A percentile compares a stretch with the other conserved stretches of the same genome.
These are phyloP conservation scores for Drosophila emarginata DNA, from an alignment of 2,888 invertebrate species.

Conservation along the genomic window DNA sequence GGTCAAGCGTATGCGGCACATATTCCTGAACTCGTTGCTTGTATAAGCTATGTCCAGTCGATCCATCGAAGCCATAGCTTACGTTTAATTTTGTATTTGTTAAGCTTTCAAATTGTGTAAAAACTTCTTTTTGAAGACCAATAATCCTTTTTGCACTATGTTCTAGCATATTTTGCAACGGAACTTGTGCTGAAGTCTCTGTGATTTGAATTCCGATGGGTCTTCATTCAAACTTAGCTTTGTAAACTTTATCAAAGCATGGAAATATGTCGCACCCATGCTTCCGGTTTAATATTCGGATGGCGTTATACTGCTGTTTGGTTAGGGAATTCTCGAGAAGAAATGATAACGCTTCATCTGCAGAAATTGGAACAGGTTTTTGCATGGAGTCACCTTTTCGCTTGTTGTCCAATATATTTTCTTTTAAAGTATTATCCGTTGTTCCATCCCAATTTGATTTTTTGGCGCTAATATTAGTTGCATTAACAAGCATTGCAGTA, in stretches of 20 bases:
- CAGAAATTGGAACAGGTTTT: slow-evolving; percentile 5
- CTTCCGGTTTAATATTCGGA: background rate
- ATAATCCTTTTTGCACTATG: background rate
- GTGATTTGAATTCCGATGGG: background rate
- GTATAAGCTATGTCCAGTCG: background rate
- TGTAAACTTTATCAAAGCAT: background rate
- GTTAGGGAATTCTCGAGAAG: background rate
- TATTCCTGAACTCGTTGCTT: too few relatives aligned
- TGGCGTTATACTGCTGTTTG: slow-evolving; percentile 6
- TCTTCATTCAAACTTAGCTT: background rate
- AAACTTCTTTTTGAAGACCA: background rate
- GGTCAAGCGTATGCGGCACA: background rate
- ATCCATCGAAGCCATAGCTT: background rate
- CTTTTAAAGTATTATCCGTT: slow-evolving; percentile 2
- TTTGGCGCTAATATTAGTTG: too few relatives aligned
- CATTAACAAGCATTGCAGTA: background rate
- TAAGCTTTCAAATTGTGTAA: background rate
- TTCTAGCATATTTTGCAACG: background rate
- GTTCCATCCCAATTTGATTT: background rate
- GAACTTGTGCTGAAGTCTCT: background rate
- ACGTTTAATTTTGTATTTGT: background rate
- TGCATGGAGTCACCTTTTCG: background rate
- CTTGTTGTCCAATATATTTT: background rate
- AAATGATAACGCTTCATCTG: slow-evolving; percentile 6
- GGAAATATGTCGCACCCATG: slow-evolving; percentile 14